These are phyloP conservation scores for Hymenopus coronatus DNA, from an alignment of 2,888 invertebrate genomes.

Conservation along the genomic window DNA sequence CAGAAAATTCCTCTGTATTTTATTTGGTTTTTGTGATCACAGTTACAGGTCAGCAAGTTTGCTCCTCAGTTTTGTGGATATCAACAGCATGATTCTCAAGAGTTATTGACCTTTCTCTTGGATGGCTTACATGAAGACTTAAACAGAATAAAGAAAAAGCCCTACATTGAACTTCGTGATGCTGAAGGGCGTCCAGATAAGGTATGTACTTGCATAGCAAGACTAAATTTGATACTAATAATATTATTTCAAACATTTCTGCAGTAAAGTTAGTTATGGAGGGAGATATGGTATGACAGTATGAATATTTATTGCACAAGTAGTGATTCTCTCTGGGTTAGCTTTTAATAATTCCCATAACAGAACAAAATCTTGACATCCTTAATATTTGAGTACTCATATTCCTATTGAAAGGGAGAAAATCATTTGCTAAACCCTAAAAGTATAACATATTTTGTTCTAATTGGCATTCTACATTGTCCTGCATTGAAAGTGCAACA, in stretches of 20 bases:
- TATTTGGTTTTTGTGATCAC: background rate
- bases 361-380: no score
- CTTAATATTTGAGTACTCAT: no score
- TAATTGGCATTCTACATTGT: no score
- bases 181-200: slow-evolving; percentile 48
- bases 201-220: background rate
- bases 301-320: no score
- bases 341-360: no score
- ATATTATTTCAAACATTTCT: background rate
- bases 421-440: no score
- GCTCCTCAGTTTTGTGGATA: slow-evolving; percentile 58
- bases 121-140: slow-evolving; percentile 59
- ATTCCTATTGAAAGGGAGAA: no score
- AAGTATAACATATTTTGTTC: no score
- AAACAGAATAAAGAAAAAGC: slow-evolving; percentile 54
- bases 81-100: slow-evolving; percentile 58
- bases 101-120: slow-evolving; percentile 55
- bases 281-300: no score
- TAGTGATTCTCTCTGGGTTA: no score
- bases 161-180: slow-evolving; percentile 54
- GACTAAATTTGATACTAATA: background rate
- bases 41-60: slow-evolving; percentile 52
- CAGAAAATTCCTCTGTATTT: background rate
- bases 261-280: no score
- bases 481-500: no score